Percentiles rank a stretch among this genome's conserved stretches.
These are phyloP conservation scores for Pemphigus obesinymphae DNA, from an alignment of 1,140 invertebrate genomes.

Conservation along the genomic window DNA sequence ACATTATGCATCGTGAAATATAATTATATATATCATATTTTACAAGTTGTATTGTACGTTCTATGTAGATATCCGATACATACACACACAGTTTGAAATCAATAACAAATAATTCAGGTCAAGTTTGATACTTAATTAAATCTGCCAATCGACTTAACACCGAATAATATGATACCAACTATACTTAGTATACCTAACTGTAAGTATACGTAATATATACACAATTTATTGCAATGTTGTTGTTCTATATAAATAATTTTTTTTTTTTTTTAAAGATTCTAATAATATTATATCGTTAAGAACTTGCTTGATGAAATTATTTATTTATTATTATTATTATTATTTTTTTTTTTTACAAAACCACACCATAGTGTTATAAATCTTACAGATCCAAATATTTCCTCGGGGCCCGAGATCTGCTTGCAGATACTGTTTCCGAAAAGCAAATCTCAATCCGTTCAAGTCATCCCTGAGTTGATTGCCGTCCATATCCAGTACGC, in stretches of 20 bases:
- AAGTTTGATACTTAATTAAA: background rate
- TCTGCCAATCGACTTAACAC: background rate
- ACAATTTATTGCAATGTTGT: too few relatives aligned
- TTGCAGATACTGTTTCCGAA: conserved; percentile 57
- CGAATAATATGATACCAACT: background rate
- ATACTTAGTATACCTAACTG: too few relatives aligned
- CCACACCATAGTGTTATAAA: background rate
- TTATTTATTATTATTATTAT: too few relatives aligned
- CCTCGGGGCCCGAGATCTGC: conserved; percentile 52
- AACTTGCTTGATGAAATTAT: too few relatives aligned
- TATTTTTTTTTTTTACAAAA: too few relatives aligned
- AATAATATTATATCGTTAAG: too few relatives aligned
- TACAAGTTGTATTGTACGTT: background rate
- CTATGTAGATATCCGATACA: background rate
- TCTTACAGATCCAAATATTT: conserved; percentile 63
- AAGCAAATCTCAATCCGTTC: conserved; percentile 54
- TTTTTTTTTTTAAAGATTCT: too few relatives aligned
- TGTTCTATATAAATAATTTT: too few relatives aligned
- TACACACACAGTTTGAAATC: background rate
- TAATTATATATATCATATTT: too few relatives aligned
- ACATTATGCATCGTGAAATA: background rate
- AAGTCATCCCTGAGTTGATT: conserved; percentile 57
- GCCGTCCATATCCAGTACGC: conserved; percentile 60
- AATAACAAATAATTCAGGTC: background rate
- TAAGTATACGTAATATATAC: too few relatives aligned